Percentiles rank a stretch among this genome's conserved stretches.
phyloP scores from a whole-genome alignment of 2,113 vertebrate genomes.

The Pitta sordida region DNA sequence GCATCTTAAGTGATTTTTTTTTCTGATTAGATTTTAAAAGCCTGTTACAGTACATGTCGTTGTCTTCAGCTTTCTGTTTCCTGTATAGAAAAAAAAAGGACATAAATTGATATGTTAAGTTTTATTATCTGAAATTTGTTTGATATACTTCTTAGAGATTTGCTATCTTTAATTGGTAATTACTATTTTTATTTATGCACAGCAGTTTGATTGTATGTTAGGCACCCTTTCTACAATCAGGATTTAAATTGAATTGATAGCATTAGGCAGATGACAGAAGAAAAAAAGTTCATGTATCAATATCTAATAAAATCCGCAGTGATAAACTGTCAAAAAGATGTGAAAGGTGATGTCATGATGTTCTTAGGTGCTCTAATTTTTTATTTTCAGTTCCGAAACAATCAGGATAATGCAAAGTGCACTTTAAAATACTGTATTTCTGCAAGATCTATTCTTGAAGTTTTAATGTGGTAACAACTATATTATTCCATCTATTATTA shows the following conservation, averaged over 20 bases:
- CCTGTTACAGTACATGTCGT: constrained; percentile 66
- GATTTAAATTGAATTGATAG: neutral
- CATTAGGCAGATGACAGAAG: neutral
- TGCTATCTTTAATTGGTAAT: neutral
- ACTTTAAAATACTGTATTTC: neutral
- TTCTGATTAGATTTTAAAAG: constrained; percentile 74
- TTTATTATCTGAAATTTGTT: neutral
- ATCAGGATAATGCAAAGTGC: neutral
- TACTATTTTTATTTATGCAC: neutral
- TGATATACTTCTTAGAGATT: neutral
- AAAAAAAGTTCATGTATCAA: neutral
- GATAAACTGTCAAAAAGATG: neutral
- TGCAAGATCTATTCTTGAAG: neutral
- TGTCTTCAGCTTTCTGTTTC: constrained; percentile 95
- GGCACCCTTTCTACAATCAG: neutral
- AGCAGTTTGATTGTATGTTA: neutral
- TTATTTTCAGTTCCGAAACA: neutral
- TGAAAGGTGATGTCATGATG: neutral
- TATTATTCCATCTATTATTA: neutral
- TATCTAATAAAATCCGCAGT: neutral
- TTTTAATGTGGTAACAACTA: neutral
- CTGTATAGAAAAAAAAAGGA: constrained; percentile 69
- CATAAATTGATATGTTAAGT: neutral
- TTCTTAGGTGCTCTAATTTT: neutral
- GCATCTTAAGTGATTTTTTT: constrained; percentile 78